Base-by-base conservation (phyloP, 2,113 vertebrate genomes). In the Pteruthius melanotis region DNA sequence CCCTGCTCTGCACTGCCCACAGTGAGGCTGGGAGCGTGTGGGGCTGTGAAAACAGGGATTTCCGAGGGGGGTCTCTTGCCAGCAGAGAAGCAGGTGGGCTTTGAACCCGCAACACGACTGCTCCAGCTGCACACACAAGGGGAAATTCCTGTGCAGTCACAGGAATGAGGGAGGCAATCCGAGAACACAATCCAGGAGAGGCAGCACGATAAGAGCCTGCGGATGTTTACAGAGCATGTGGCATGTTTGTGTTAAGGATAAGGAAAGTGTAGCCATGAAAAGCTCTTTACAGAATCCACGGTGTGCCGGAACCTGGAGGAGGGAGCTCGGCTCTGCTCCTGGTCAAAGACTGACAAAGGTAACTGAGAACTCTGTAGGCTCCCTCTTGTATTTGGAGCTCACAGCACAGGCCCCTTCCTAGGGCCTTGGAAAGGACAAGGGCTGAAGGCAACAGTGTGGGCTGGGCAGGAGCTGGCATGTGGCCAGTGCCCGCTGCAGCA, bases 341-440 rank as follows among this genome's bases (percentile, higher is more conserved):
- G 8, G 8, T 15, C 42, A 24, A 15, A 33, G 31, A 23, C 28
- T 49, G 0, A 1, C 0, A 0, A 11, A 1, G 9, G n/a, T 22
- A 52, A 35, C 18, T 1, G 13, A 61, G 71, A 86, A 4, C 14
- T 56, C 21, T 22, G 10, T 6, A 27, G n/a, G 26, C 28, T 68
- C 26, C 27, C n/a, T 35, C 35, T 61, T 49, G 40, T 40, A 28
- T 35, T 56, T 15, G 10, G 26, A 45, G 68, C 27, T 11, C 5
- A 20, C 6, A 8, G 75, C 59, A 21, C 56, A 33, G 33, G 35
- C 13, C 4, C 7, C 37, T 49, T 56, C 37, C 42, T 42, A 0
- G 0, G 26, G 37, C 44, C 35, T 15, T 3, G n/a, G 40, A 40
- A 77, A 63, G 22, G 31, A 15, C 13, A 8, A 40, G 56, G 64